These are phyloP conservation scores for Tachysurus vachellii DNA, from an alignment of 2,113 vertebrate species.

Conservation along the genomic window DNA sequence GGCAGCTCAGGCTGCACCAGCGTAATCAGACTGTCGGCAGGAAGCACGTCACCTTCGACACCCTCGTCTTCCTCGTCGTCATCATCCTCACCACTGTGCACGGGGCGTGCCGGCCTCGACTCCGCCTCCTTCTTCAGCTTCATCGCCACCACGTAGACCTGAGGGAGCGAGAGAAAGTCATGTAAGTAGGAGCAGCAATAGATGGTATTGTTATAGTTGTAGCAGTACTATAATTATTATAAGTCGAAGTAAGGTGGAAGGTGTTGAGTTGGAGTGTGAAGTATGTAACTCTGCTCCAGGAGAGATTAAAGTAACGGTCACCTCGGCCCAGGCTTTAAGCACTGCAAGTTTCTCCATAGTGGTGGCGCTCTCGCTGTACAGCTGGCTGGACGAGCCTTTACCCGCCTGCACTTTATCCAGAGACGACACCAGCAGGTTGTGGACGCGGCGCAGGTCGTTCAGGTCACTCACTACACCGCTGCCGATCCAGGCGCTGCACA, in stretches of 20 bases:
- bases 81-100: constrained; percentile 76
- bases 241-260: too few relatives aligned
- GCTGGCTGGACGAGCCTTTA: constrained; percentile 89
- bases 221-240: too few relatives aligned
- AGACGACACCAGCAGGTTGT: constrained; percentile 95
- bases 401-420: constrained; percentile 96
- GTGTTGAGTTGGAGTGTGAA: background rate
- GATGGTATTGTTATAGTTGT: background rate
- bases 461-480: constrained; percentile 97
- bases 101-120: constrained; percentile 70
- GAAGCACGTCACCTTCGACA: constrained; percentile 77
- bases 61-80: constrained; percentile 85
- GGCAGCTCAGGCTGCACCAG: constrained; percentile 94
- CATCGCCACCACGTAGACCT: constrained; percentile 98
- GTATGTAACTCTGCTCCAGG: background rate
- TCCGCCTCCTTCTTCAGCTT: constrained; percentile 96
- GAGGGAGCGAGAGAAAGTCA: background rate
- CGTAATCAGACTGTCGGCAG: constrained; percentile 93
- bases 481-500: constrained; percentile 97
- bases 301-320: constrained; percentile 58
- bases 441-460: constrained; percentile 94
- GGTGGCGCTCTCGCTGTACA: constrained; percentile 95
- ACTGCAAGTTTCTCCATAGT: constrained; percentile 98
- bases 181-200: background rate
- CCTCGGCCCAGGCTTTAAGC: constrained; percentile 98